These are phyloP conservation scores for Cyrtodaria siliqua DNA, from an alignment of 2,888 invertebrate genomes.

Conservation along the genomic window DNA sequence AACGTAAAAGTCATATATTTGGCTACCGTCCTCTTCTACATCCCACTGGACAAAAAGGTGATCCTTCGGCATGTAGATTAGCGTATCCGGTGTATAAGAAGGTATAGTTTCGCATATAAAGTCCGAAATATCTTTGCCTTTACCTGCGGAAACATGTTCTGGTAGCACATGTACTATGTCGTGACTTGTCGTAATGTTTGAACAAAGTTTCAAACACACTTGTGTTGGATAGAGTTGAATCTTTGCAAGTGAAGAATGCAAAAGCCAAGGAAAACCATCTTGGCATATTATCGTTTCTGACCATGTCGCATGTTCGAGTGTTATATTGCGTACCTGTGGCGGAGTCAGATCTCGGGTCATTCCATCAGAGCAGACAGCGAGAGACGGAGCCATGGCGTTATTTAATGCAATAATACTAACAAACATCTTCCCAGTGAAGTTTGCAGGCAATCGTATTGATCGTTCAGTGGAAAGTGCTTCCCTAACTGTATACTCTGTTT, in stretches of 20 bases:
- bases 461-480: conserved; percentile 16
- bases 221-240: conserved; percentile 13
- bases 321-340: conserved; percentile 60
- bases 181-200: not conserved
- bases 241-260: conserved; percentile 49
- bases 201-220: conserved; percentile 31
- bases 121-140: conserved; percentile 30
- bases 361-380: conserved; percentile 73
- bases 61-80: conserved; percentile 61
- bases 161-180: conserved; percentile 13
- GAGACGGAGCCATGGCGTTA: conserved; percentile 71
- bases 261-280: conserved; percentile 38
- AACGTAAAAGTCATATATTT: conserved; percentile 59
- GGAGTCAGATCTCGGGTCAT: conserved; percentile 62
- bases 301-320: conserved; percentile 48
- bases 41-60: conserved; percentile 63
- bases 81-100: conserved; percentile 4
- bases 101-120: conserved; percentile 30
- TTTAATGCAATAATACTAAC: conserved; percentile 70
- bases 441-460: conserved; percentile 20
- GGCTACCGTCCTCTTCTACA: conserved; percentile 53
- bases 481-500: not conserved
- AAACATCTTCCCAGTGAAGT: conserved; percentile 34
- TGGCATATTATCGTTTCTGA: conserved; percentile 52
- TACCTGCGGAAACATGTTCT: not conserved